Conservation (phyloP, 1,140 invertebrate genomes). For the Zaprionus africanus region DNA sequence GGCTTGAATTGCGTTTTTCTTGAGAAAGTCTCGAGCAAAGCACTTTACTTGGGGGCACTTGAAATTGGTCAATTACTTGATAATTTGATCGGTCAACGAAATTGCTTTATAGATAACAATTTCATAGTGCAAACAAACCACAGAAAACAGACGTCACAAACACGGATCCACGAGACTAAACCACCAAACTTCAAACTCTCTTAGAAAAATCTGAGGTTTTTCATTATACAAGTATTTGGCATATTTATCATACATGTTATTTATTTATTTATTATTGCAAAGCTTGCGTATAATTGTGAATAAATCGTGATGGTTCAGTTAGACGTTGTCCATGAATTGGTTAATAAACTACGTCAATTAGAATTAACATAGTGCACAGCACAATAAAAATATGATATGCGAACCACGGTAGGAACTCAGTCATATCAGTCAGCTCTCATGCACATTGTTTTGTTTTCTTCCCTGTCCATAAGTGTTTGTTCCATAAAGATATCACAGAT, state of each 20-base stretch:
- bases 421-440: neutral
- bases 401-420: neutral
- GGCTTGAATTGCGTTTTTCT: neutral
- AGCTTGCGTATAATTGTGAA: constrained; percentile 19
- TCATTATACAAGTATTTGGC: constrained; percentile 10
- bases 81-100: neutral
- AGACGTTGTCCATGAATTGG: constrained; percentile 37
- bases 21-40: neutral
- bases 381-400: neutral
- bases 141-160: neutral
- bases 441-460: neutral
- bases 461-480: neutral
- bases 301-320: constrained; percentile 33
- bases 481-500: constrained; percentile 34
- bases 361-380: constrained; percentile 12
- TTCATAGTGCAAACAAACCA: neutral
- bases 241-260: constrained; percentile 36
- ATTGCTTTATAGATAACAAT: neutral
- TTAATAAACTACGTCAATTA: constrained; percentile 48
- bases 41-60: neutral
- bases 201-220: neutral
- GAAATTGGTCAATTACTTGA: neutral
- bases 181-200: neutral
- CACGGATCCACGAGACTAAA: neutral
- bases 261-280: constrained; percentile 21